Percentiles rank a stretch among this genome's conserved stretches.
Conservation (phyloP, 30 jellyfish, hydroid and myxozoan genomes). For the Calvadosia cruxmelitensis region DNA sequence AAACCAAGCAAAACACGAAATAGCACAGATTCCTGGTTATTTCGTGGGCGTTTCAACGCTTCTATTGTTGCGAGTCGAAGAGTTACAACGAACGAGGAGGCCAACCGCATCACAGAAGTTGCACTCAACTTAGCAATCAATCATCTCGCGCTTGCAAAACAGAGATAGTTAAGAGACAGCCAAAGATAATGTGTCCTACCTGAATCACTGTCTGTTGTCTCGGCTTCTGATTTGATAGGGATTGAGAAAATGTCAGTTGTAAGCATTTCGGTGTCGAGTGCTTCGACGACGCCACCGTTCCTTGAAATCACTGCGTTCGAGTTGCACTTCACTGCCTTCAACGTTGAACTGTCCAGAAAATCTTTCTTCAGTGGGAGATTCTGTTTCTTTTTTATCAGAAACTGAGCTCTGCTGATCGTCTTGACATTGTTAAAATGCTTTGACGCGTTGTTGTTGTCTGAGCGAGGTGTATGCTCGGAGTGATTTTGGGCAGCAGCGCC, state of each 20-base stretch:
- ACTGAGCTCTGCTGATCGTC: not conserved
- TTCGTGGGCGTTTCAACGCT: no score
- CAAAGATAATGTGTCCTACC: slow-evolving; percentile 16
- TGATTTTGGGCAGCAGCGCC: not conserved
- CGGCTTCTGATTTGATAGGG: slow-evolving; percentile 13
- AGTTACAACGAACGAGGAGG: no score
- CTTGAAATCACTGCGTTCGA: not conserved
- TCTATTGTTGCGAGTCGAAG: no score
- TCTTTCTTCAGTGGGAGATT: not conserved
- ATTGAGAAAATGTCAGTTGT: not conserved
- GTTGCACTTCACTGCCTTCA: not conserved
- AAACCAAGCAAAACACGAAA: no score
- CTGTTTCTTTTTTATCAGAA: not conserved
- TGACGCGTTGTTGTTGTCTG: not conserved
- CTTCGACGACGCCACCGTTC: no score
- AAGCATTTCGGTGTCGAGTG: not conserved
- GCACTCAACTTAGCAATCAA: no score
- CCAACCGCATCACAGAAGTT: no score
- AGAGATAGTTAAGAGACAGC: no score
- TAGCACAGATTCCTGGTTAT: no score
- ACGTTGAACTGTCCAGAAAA: not conserved
- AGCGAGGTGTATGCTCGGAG: not conserved
- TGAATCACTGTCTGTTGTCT: slow-evolving; percentile 31
- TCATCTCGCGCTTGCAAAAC: no score
- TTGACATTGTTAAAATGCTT: not conserved